Percentiles rank a stretch among this genome's conserved stretches.
Evolutionary conservation across 2,113 vertebrate genomes (phyloP).

Genomic region (Oryzias curvinotus): DNA sequence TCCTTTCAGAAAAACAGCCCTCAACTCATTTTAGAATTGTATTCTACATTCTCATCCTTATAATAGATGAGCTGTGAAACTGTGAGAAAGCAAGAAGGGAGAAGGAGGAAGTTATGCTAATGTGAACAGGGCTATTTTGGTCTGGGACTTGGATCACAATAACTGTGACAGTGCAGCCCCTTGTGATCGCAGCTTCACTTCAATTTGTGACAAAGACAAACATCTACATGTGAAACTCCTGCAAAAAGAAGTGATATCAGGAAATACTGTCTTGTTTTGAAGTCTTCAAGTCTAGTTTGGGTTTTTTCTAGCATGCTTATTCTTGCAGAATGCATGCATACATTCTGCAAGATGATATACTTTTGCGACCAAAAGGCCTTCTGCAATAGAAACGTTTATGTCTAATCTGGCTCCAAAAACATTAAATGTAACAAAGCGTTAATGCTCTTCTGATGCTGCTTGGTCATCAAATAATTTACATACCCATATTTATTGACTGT

Average conservation of each 20-base stretch:
- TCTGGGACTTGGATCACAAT: slow-evolving; percentile 58
- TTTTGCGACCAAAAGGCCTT: no score
- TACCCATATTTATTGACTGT: neutral
- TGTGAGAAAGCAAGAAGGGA: slow-evolving; percentile 58
- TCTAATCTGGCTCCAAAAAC: neutral
- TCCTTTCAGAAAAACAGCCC: slow-evolving; percentile 19
- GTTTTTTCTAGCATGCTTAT: no score
- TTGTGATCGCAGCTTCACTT: slow-evolving; percentile 24
- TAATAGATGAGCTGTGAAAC: slow-evolving; percentile 43
- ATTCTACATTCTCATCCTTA: neutral
- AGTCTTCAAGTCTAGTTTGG: no score
- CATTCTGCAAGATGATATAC: no score
- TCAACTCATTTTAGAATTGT: neutral
- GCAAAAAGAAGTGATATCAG: slow-evolving; percentile 10
- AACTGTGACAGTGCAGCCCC: slow-evolving; percentile 36
- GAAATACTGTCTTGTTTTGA: no score
- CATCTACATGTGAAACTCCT: slow-evolving; percentile 20
- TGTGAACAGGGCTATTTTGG: slow-evolving; percentile 74
- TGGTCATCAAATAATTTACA: neutral
- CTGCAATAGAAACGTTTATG: no score
- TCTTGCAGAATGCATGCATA: no score
- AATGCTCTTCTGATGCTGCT: neutral
- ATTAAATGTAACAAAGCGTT: neutral
- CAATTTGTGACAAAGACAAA: slow-evolving; percentile 25
- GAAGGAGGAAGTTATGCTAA: slow-evolving; percentile 58